Conservation (phyloP, 2,888 invertebrate genomes). For the Cacoxenus indagator region DNA sequence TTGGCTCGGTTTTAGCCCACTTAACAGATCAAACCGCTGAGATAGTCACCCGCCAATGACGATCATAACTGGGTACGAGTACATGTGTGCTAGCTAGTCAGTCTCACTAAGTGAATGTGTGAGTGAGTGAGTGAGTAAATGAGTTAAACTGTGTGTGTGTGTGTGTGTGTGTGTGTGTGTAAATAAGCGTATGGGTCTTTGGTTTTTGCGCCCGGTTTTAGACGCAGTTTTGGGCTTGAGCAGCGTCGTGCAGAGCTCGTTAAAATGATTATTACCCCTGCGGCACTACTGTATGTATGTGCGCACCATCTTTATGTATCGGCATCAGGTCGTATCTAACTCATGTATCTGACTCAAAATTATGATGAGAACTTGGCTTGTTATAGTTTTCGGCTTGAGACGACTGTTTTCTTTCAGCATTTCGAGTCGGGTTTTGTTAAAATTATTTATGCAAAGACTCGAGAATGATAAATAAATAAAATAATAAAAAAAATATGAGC, state of each 20-base stretch:
- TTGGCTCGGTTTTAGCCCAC: slow-evolving; percentile 12
- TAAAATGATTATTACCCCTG: slow-evolving; percentile 42
- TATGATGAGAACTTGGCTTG: slow-evolving; percentile 55
- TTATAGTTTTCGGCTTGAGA: slow-evolving; percentile 42
- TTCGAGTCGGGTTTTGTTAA: not conserved
- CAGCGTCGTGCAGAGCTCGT: slow-evolving; percentile 51
- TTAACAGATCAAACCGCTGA: slow-evolving; percentile 33
- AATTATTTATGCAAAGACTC: slow-evolving; percentile 30
- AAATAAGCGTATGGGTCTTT: not conserved
- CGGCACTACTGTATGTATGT: no score
- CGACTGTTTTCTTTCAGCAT: not conserved
- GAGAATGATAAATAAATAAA: not conserved
- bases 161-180: not conserved
- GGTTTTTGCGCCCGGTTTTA: not conserved
- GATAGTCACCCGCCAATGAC: slow-evolving; percentile 44
- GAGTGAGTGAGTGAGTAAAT: not conserved
- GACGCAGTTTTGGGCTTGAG: no score
- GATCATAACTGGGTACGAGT: slow-evolving; percentile 30
- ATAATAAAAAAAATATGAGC: no score
- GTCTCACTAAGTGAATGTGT: not conserved
- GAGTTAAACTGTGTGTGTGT: not conserved
- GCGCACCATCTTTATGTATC: not conserved
- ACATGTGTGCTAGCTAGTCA: not conserved
- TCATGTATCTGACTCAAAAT: slow-evolving; percentile 25
- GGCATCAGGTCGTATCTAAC: not conserved